Conservation (phyloP, 2,888 invertebrate species). For the Polymixis flavicincta region DNA sequence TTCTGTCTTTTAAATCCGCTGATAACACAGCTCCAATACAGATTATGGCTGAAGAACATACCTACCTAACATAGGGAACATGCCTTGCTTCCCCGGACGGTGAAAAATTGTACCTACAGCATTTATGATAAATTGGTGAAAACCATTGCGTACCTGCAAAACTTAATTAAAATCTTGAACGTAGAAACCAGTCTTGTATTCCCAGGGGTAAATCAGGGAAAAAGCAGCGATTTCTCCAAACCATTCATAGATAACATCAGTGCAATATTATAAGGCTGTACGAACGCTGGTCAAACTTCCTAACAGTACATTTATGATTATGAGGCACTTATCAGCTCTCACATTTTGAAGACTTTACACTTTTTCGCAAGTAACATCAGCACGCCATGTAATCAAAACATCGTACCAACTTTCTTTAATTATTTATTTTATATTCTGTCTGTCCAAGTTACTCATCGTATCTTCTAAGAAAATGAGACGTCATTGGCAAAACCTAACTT, state of each 20-base stretch:
- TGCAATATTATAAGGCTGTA: background rate
- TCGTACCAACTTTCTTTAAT: constrained; percentile 6
- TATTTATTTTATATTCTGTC: background rate
- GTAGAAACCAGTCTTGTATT: background rate
- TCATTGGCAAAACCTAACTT: constrained; percentile 29
- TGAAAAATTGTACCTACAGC: background rate
- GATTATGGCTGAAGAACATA: too few species aligned
- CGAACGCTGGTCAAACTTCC: background rate
- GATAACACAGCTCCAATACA: background rate
- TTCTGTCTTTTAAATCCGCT: background rate
- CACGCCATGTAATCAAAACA: background rate
- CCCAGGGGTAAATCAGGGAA: background rate
- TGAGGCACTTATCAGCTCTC: constrained; percentile 6
- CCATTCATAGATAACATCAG: constrained; percentile 27
- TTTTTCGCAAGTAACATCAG: constrained; percentile 1
- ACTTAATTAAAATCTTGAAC: constrained; percentile 1
- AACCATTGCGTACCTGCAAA: background rate
- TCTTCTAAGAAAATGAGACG: constrained; percentile 22
- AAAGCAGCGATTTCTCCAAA: constrained; percentile 14
- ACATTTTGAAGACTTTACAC: constrained; percentile 11
- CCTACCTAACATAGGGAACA: background rate
- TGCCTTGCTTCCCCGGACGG: background rate
- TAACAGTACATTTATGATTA: constrained; percentile 24
- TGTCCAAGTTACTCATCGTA: constrained; percentile 14
- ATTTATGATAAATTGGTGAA: too few species aligned